phyloP scores from a whole-genome alignment of 2,113 vertebrate genomes.

The Laticauda laticaudata region DNA sequence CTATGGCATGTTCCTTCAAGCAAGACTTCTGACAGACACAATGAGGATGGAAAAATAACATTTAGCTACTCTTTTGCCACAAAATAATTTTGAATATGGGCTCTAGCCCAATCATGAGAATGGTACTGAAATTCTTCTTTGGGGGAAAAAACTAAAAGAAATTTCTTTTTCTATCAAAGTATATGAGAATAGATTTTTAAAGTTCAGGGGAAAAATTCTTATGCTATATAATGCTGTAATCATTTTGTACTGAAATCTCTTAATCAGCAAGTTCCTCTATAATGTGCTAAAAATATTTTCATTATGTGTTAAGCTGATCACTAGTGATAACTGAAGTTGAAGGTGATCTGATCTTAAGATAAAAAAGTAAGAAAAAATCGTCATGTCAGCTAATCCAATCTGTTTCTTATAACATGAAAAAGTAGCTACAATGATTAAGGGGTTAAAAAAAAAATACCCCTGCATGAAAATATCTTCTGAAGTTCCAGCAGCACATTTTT shows the following conservation, averaged over 20 bases:
- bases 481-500: background rate
- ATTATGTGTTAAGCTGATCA: background rate
- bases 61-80: no score
- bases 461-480: slow-evolving; percentile 13
- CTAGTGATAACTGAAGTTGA: slow-evolving; percentile 14
- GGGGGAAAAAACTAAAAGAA: background rate
- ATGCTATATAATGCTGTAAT: background rate
- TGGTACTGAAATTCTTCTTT: background rate
- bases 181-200: background rate
- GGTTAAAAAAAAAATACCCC: background rate
- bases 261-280: background rate
- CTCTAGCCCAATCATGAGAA: background rate
- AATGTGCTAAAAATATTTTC: background rate
- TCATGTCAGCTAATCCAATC: background rate
- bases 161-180: background rate
- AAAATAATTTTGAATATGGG: no score
- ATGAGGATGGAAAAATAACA: background rate
- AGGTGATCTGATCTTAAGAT: background rate
- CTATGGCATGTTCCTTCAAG: background rate
- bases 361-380: slow-evolving; percentile 20
- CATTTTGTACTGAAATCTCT: background rate
- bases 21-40: background rate
- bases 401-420: background rate
- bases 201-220: background rate
- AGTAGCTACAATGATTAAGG: rapidly evolving